Conservation (phyloP, 2,888 invertebrate species). For the Xestia ashworthii region DNA sequence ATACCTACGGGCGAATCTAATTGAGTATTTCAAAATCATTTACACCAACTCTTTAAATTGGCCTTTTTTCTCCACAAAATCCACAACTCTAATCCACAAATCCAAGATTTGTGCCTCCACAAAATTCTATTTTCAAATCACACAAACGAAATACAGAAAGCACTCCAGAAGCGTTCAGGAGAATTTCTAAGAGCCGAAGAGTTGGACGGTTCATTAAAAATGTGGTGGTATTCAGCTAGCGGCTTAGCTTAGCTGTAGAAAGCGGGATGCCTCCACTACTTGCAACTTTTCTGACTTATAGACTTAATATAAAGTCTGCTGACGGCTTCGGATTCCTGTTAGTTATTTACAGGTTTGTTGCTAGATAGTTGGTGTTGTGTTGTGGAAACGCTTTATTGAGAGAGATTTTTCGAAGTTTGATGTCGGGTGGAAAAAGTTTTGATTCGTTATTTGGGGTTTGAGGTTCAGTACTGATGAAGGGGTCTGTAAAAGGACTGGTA, state of each 20-base stretch:
- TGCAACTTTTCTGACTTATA: constrained; percentile 74
- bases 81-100: neutral
- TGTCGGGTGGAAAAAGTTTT: neutral
- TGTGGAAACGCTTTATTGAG: constrained; percentile 19
- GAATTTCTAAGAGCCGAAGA: constrained; percentile 65
- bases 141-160: constrained; percentile 40
- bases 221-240: constrained; percentile 66
- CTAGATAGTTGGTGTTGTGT: constrained; percentile 25
- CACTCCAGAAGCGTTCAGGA: constrained; percentile 63
- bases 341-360: constrained; percentile 61
- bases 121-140: constrained; percentile 27
- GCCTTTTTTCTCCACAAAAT: neutral
- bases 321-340: constrained; percentile 48
- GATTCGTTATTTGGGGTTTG: neutral
- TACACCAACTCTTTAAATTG: neutral
- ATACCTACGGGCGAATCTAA: no score
- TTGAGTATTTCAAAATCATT: no score
- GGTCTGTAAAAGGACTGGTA: neutral
- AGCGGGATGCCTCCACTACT: constrained; percentile 71
- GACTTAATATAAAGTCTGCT: constrained; percentile 66
- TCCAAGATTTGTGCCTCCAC: neutral
- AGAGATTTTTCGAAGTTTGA: neutral
- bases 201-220: constrained; percentile 74
- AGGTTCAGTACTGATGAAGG: neutral
- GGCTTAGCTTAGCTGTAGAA: constrained; percentile 57